Percentiles rank a stretch among this genome's conserved stretches.
phyloP scores from a whole-genome alignment of 1,140 invertebrate species.

The Dysdera silvatica region DNA sequence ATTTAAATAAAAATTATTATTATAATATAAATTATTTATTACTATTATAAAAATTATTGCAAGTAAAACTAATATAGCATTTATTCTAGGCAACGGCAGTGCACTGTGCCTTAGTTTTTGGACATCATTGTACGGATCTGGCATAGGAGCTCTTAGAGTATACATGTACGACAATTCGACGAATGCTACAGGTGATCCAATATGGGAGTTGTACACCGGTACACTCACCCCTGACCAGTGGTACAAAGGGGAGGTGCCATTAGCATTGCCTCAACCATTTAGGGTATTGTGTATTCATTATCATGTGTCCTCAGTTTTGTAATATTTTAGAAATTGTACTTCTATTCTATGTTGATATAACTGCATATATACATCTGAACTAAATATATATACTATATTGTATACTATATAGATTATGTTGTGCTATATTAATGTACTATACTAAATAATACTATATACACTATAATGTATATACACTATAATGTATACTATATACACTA shows the following conservation, averaged over 20 bases:
- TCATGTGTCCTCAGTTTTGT: background rate
- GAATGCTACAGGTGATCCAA: constrained; percentile 12
- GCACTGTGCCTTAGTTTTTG: constrained; percentile 24
- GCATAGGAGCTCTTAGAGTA: constrained; percentile 15
- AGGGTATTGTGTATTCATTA: constrained; percentile 7
- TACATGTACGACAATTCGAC: constrained; percentile 25
- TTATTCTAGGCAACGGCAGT: constrained; percentile 13
- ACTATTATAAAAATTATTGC: background rate
- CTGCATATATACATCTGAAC: too few species aligned
- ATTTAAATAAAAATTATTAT: background rate
- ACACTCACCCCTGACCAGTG: constrained; percentile 24
- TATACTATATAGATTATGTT: too few species aligned
- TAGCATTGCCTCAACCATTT: constrained; percentile 19
- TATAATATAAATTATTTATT: background rate
- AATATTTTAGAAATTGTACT: background rate
- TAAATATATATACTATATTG: too few species aligned
- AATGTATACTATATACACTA: too few species aligned
- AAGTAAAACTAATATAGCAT: background rate
- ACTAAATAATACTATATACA: too few species aligned
- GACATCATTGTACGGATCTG: constrained; percentile 26
- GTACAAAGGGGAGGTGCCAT: constrained; percentile 27
- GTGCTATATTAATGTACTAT: too few species aligned
- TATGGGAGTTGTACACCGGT: constrained; percentile 25
- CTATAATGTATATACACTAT: too few species aligned
- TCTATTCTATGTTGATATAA: background rate